These are phyloP conservation scores for Fistularia tabacaria DNA, from an alignment of 2,797 vertebrate genomes.

Conservation along the genomic window DNA sequence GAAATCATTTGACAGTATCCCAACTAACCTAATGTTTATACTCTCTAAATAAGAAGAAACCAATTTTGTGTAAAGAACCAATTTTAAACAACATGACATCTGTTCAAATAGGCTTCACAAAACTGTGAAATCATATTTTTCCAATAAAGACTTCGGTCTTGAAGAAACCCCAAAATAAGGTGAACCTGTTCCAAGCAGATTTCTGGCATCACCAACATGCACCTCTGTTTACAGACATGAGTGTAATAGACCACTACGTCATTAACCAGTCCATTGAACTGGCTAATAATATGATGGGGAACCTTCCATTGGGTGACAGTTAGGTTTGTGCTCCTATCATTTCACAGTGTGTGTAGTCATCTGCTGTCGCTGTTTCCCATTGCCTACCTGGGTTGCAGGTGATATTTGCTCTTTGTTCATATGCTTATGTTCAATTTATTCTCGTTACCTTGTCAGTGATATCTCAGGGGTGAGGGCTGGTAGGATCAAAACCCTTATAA, in stretches of 20 bases:
- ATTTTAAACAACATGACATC: background rate
- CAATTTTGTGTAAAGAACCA: background rate
- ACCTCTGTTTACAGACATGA: constrained; percentile 69
- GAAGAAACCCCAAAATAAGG: background rate
- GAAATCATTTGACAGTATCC: too few relatives aligned
- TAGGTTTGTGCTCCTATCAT: constrained; percentile 27
- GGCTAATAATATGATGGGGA: constrained; percentile 70
- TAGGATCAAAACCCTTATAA: too few relatives aligned
- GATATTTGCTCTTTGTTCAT: constrained; percentile 4
- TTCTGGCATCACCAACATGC: constrained; percentile 51
- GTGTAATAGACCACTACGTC: constrained; percentile 68
- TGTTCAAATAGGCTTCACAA: background rate
- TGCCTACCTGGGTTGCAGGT: constrained; percentile 20
- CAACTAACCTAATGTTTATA: too few relatives aligned
- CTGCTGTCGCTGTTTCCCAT: too few relatives aligned
- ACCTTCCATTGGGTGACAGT: constrained; percentile 39
- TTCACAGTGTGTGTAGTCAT: background rate
- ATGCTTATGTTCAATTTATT: too few relatives aligned
- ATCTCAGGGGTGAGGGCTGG: too few relatives aligned
- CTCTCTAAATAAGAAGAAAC: background rate
- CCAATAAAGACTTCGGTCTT: too few relatives aligned
- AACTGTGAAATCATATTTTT: background rate
- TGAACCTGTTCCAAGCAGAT: constrained; percentile 58
- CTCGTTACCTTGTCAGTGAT: too few relatives aligned
- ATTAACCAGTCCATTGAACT: constrained; percentile 73